Evolutionary conservation across 2,888 invertebrate species (phyloP).

Genomic region (Morpho achilles): DNA sequence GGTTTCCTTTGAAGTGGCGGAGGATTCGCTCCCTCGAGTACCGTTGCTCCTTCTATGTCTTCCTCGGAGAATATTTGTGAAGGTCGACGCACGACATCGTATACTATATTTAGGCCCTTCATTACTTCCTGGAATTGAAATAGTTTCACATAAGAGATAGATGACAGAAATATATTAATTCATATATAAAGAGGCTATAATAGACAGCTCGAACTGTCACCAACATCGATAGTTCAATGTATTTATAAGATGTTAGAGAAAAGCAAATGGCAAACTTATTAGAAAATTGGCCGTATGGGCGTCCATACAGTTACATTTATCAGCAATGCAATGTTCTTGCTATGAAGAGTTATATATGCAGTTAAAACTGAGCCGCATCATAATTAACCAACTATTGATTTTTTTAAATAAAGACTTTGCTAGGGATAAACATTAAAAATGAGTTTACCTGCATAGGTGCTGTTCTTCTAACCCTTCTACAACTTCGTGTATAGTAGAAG

Average conservation of each 20-base stretch:
- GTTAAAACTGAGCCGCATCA: too few relatives aligned
- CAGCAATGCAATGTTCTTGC: too few relatives aligned
- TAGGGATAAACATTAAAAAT: background rate
- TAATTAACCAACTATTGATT: too few relatives aligned
- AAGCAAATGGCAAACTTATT: too few relatives aligned
- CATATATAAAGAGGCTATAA: background rate
- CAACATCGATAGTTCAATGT: too few relatives aligned
- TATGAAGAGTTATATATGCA: too few relatives aligned
- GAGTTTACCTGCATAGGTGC: slow-evolving; percentile 83
- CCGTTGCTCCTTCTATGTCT: slow-evolving; percentile 45
- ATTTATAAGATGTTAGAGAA: too few relatives aligned
- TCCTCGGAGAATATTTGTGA: slow-evolving; percentile 82
- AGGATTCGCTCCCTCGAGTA: slow-evolving; percentile 39
- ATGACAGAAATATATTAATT: background rate
- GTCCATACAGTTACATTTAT: too few relatives aligned
- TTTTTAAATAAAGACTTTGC: background rate
- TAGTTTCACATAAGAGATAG: background rate
- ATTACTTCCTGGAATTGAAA: slow-evolving; percentile 83
- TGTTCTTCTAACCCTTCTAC: slow-evolving; percentile 86
- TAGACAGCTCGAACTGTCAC: background rate
- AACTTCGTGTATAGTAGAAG: slow-evolving; percentile 92
- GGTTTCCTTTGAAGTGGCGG: slow-evolving; percentile 48
- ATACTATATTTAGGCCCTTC: slow-evolving; percentile 89
- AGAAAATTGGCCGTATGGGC: too few relatives aligned
- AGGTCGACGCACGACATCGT: slow-evolving; percentile 87